These are phyloP conservation scores for Cephonodes hylas DNA, from an alignment of 2,888 invertebrate genomes.

Conservation along the genomic window DNA sequence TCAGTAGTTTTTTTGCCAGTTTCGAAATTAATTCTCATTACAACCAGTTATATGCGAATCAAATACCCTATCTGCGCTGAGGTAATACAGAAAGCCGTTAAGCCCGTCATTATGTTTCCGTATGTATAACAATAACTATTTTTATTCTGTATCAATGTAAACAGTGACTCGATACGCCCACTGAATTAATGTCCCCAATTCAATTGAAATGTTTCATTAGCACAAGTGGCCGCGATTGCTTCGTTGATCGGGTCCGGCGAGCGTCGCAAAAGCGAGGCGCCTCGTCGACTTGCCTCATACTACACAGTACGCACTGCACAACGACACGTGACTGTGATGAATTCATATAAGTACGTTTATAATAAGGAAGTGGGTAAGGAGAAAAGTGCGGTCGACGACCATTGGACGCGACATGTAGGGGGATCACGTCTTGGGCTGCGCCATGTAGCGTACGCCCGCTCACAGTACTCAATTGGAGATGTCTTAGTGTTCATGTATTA, in stretches of 20 bases:
- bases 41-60: background rate
- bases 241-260: conserved; percentile 65
- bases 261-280: conserved; percentile 59
- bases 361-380: conserved; percentile 29
- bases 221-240: conserved; percentile 81
- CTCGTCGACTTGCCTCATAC: conserved; percentile 23
- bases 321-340: conserved; percentile 32
- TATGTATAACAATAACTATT: background rate
- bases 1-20: too few relatives aligned
- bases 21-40: background rate
- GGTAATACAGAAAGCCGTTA: background rate
- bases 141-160: conserved; percentile 42
- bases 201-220: conserved; percentile 81
- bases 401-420: conserved; percentile 5
- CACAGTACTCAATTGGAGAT: background rate
- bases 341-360: conserved; percentile 29
- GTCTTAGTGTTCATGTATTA: background rate
- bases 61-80: background rate
- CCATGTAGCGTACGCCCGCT: background rate
- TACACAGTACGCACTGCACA: conserved; percentile 16
- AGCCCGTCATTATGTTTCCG: background rate
- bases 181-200: conserved; percentile 79
- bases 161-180: conserved; percentile 57
- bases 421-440: conserved; percentile 1
- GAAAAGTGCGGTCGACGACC: conserved; percentile 16